Percentiles rank a stretch among this genome's conserved stretches.
These are phyloP conservation scores for Mnemiopsis leidyi DNA, from an alignment of 37 sponge, comb jelly and placozoan genomes.

Conservation along the genomic window DNA sequence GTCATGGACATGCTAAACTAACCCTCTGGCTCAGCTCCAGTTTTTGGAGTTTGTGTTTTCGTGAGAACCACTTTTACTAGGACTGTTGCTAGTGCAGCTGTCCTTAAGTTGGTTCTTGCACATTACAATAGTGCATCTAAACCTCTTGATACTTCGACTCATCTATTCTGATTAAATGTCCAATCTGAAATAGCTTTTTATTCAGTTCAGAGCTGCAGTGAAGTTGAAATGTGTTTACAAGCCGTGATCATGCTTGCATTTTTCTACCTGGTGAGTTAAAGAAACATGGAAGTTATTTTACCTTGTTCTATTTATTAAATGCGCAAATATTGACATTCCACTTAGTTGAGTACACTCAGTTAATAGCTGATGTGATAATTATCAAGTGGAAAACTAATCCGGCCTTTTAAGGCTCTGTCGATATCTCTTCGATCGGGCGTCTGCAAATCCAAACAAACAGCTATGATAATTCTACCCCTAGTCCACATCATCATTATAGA, in stretches of 20 bases:
- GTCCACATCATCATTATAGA: too few relatives aligned
- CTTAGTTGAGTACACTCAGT: neutral
- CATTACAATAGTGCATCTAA: neutral
- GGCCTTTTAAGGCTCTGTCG: neutral
- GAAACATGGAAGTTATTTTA: too few relatives aligned
- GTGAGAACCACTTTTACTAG: neutral
- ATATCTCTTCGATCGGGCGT: neutral
- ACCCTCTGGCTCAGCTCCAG: neutral
- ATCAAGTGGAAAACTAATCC: neutral
- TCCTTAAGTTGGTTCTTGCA: neutral
- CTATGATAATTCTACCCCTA: too few relatives aligned
- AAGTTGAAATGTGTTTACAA: too few relatives aligned
- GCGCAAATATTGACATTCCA: too few relatives aligned
- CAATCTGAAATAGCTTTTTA: too few relatives aligned
- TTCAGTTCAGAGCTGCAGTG: too few relatives aligned
- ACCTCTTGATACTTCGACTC: too few relatives aligned
- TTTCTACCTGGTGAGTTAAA: too few relatives aligned
- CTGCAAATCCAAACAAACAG: neutral
- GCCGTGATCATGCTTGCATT: too few relatives aligned
- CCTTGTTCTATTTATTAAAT: too few relatives aligned
- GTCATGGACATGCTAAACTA: slow-evolving; percentile 56
- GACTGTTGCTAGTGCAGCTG: neutral
- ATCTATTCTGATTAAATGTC: too few relatives aligned
- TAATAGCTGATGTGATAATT: neutral
- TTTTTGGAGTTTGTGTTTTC: slow-evolving; percentile 48